Evolutionary conservation across 2,113 vertebrate genomes (phyloP).

Genomic region (Ia io): DNA sequence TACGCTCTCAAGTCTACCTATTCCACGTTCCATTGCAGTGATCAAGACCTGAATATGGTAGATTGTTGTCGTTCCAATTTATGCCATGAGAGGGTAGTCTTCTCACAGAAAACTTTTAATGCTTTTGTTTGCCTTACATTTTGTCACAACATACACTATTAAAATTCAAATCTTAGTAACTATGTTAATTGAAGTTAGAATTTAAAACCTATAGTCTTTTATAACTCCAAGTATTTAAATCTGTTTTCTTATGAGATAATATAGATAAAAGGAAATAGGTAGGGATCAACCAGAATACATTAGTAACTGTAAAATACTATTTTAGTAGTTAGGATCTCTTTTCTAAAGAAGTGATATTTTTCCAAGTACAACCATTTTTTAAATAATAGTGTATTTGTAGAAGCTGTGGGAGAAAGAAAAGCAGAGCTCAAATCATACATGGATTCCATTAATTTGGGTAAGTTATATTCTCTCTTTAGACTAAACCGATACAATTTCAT

Average conservation of each 20-base stretch:
- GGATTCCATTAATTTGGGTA: not conserved
- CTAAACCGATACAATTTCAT: not conserved
- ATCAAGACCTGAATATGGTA: not conserved
- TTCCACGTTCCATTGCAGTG: not conserved
- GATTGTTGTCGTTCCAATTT: not conserved
- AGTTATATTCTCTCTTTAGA: not conserved
- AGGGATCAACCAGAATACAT: not conserved
- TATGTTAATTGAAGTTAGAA: not conserved
- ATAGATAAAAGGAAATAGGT: not conserved
- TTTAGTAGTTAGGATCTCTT: not conserved
- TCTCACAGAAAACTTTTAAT: not conserved
- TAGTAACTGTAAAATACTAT: not conserved
- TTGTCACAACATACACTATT: not conserved
- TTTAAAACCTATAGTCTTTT: not conserved
- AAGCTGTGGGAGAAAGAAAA: not conserved
- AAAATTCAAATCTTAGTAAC: not conserved
- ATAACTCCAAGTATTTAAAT: not conserved
- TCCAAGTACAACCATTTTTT: not conserved
- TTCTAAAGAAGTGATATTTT: not conserved
- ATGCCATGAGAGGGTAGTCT: slow-evolving; percentile 64
- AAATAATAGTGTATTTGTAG: not conserved
- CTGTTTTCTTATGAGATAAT: not conserved
- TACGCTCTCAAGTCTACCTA: not conserved
- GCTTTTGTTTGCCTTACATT: not conserved
- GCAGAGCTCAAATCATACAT: not conserved